Base-by-base conservation (phyloP, 2,113 vertebrate genomes). In the Engraulis encrasicolus region DNA sequence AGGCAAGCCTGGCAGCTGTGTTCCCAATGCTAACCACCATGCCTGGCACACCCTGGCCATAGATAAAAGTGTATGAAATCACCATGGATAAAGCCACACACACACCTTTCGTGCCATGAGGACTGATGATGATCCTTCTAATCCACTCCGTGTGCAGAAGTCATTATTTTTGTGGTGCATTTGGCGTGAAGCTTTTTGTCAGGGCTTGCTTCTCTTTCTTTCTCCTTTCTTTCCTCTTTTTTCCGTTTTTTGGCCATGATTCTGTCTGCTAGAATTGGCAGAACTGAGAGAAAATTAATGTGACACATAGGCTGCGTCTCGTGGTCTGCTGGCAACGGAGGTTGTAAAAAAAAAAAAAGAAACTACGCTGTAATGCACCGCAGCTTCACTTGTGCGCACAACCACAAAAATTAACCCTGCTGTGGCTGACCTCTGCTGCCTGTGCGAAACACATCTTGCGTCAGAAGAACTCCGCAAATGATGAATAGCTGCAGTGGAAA, bases 11-110 rank as follows among this genome's bases (percentile, higher is more conserved):
- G n/a, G n/a, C n/a, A n/a, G n/a, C n/a, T n/a, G n/a, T n/a, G n/a
- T n/a, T n/a, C n/a, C n/a, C n/a, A n/a, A n/a, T n/a, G n/a, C n/a
- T n/a, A n/a, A n/a, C n/a, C n/a, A n/a, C n/a, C n/a, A n/a, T n/a
- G n/a, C n/a, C n/a, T n/a, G n/a, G n/a, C 88, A 90, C 88, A 89
- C 49, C 18, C 80, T 88, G 87, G 87, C 87, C 50, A 31, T 83
- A 27, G 81, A 82, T 92, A 50, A 88, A 87, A 85, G 88, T 84
- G 78, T 54, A 81, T 50, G 79, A 89, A 90, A 91, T 89, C 83
- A 87, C 45, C 66, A 52, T 66, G 79, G 82, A 86, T 86, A 85
- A 81, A 78, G 88, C 86, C n/a, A n/a, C n/a, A n/a, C 87, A 83
- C 87, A 87, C 58, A 77, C 74, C 52, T 82, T 77, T 2, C 77